phyloP scores from a whole-genome alignment of 2,797 vertebrate species.

The Rhinophrynus dorsalis region DNA sequence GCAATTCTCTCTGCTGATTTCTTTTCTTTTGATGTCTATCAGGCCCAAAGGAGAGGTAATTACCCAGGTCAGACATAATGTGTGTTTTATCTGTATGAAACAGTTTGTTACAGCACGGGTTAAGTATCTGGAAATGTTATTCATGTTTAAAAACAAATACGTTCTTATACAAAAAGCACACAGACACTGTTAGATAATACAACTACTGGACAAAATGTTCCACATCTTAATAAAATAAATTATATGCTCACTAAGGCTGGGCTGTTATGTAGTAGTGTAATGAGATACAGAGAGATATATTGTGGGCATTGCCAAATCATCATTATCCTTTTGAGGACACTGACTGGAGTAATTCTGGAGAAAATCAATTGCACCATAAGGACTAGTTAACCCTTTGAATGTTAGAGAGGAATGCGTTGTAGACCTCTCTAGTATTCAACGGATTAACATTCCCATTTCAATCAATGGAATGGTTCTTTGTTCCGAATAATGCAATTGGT shows the following conservation, averaged over 20 bases:
- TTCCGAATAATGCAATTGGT: too few relatives aligned
- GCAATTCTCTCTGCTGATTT: too few relatives aligned
- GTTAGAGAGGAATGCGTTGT: too few relatives aligned
- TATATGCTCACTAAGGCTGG: not conserved
- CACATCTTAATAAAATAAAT: not conserved
- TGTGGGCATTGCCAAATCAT: not conserved
- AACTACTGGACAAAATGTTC: slow-evolving; percentile 1
- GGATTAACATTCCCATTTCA: too few relatives aligned
- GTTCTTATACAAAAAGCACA: too few relatives aligned
- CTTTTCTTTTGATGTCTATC: too few relatives aligned
- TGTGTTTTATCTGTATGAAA: not conserved
- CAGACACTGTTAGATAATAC: not conserved
- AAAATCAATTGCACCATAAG: too few relatives aligned
- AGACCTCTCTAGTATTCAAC: too few relatives aligned
- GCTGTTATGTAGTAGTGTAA: slow-evolving; percentile 1
- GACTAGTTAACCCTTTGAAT: too few relatives aligned
- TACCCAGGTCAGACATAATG: not conserved
- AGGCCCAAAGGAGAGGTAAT: not conserved
- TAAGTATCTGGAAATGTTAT: not conserved
- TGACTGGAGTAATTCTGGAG: too few relatives aligned
- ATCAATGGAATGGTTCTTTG: too few relatives aligned
- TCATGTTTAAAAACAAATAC: not conserved
- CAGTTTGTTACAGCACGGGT: not conserved
- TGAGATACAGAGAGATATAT: not conserved
- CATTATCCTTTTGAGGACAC: too few relatives aligned